A percentile compares a stretch with the other conserved stretches of the same genome.
These are phyloP conservation scores for Tauraco erythrolophus DNA, from an alignment of 2,113 vertebrate genomes.

Conservation along the genomic window DNA sequence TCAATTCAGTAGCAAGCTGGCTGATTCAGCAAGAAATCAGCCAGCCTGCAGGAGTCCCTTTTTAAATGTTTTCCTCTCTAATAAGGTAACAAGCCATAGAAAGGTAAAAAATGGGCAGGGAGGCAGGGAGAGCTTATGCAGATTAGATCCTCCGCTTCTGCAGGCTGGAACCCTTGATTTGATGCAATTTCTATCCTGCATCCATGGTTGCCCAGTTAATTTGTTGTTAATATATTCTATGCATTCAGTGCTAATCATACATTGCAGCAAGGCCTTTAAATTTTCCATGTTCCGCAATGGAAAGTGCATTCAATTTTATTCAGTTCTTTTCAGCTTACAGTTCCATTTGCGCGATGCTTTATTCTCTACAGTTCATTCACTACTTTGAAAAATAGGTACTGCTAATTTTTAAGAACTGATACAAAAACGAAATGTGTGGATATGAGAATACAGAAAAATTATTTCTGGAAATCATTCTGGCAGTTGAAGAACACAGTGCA, in stretches of 20 bases:
- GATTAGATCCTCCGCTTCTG: neutral
- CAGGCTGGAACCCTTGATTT: neutral
- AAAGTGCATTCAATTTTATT: neutral
- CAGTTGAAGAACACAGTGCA: neutral
- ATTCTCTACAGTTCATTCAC: neutral
- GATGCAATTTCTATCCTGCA: neutral
- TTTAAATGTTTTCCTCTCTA: conserved; percentile 49
- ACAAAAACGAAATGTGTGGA: neutral
- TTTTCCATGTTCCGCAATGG: neutral
- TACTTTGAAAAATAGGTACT: conserved; percentile 5
- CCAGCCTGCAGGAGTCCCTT: neutral
- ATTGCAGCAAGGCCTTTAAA: neutral
- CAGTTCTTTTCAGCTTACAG: neutral
- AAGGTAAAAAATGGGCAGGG: neutral
- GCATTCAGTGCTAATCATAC: neutral
- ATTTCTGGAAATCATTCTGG: neutral
- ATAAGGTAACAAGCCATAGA: conserved; percentile 9
- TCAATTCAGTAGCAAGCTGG: conserved; percentile 13
- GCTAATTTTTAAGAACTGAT: conserved; percentile 32
- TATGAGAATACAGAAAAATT: neutral
- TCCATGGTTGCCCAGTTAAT: neutral
- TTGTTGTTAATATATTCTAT: neutral
- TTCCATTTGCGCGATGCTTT: neutral
- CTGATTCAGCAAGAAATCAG: conserved; percentile 53
- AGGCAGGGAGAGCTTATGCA: neutral